Base-by-base conservation (phyloP, 2,888 invertebrate species). In the Blera fallax region DNA sequence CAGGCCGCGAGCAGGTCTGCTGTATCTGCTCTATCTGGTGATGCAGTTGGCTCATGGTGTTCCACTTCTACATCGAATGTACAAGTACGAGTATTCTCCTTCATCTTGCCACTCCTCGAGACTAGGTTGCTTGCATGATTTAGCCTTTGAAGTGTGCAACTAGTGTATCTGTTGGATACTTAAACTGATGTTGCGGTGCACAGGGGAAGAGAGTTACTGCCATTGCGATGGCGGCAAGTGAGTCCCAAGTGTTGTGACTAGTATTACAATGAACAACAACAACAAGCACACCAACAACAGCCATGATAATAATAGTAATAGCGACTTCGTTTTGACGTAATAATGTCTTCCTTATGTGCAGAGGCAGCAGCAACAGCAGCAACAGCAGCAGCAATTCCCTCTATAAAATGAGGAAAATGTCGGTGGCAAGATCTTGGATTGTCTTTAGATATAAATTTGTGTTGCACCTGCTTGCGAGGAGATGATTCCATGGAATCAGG, bases 291-390 rank as follows among this genome's bases (percentile, higher is more conserved):
- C 32, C 60, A 74, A 29, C 74, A 65, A 58, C 56, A 56, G 24
- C 65, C 72, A 70, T 64, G 56, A 79, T 72, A 72, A 79, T 79
- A 37, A 72, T 72, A 79, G 79, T 79, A 79, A 79, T 79, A 79
- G 79, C 72, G 64, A 79, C 56, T 79, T 79, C 64, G 72, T 65
- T 79, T 79, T 79, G 79, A 79, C 79, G 79, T 79, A 79, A 79
- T 79, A 79, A 79, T 79, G 79, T 79, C 79, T 79, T 79, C 79
- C 79, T 79, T 79, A 79, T 79, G 64, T 65, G 56, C 37, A 21
- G 11, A 60, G 29, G 27, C 34, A 43, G 62, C 52, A 14, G 18
- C 43, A 14, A 32, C 60, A 40, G 40, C 11, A 40, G 7, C 40
- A 29, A 1, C 27, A 27, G 14, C 16, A 43, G 69, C 11, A 32